A percentile compares a stretch with the other conserved stretches of the same genome.
These are phyloP conservation scores for Podarcis siculus DNA, from an alignment of 2,797 vertebrate species.

Conservation along the genomic window DNA sequence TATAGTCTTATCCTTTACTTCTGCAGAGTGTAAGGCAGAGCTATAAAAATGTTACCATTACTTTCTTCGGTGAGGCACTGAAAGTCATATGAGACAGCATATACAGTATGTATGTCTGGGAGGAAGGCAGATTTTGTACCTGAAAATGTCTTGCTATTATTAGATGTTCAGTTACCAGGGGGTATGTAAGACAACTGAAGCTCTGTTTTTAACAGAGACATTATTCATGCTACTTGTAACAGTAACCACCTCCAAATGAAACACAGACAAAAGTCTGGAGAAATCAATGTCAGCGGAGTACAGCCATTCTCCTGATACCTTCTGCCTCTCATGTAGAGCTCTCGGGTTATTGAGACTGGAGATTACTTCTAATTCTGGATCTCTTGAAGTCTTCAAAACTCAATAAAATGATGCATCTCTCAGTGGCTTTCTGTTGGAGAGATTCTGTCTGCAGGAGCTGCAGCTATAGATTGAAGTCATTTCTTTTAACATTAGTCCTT, in stretches of 20 bases:
- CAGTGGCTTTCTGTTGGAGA: constrained; percentile 2
- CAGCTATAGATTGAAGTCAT: constrained; percentile 17
- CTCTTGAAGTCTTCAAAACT: constrained; percentile 58
- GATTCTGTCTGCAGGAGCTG: constrained; percentile 39
- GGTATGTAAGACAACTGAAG: constrained; percentile 82
- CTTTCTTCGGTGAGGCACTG: constrained; percentile 48
- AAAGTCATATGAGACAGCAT: constrained; percentile 44
- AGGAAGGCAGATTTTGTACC: constrained; percentile 78
- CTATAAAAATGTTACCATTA: constrained; percentile 42
- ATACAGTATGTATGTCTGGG: constrained; percentile 62
- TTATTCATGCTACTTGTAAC: constrained; percentile 84
- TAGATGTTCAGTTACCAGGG: constrained; percentile 77
- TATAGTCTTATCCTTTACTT: constrained; percentile 24
- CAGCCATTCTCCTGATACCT: constrained; percentile 73
- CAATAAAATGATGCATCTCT: constrained; percentile 39
- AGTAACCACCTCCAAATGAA: constrained; percentile 79
- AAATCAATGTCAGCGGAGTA: constrained; percentile 77
- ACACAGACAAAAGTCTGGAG: constrained; percentile 79
- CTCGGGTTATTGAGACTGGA: constrained; percentile 66
- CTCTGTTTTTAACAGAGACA: constrained; percentile 82
- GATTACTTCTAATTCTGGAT: constrained; percentile 66
- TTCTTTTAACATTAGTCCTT: constrained; percentile 9
- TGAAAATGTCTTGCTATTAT: constrained; percentile 82
- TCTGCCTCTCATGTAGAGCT: constrained; percentile 69
- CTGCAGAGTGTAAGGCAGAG: neutral